Evolutionary conservation across 2,113 vertebrate species (phyloP), one percentile per base, ranked within the genome.

Genomic region (Mionectes macconnelli): DNA sequence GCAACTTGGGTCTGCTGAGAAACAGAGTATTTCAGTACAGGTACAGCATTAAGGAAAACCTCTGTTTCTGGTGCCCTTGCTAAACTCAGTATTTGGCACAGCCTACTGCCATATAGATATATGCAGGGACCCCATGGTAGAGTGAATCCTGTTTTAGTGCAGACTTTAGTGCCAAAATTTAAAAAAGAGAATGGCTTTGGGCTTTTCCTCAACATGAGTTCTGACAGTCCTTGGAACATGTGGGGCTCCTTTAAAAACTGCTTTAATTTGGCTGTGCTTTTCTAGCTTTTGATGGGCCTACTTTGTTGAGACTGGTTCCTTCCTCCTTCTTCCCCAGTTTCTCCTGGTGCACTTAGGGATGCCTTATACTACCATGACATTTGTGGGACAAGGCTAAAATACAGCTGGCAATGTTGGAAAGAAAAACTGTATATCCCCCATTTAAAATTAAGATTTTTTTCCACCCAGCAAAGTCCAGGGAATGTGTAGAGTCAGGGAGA

Each of bases 71-170:
- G 18, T 39, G 44, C 9, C 8, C 24, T 33, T 52, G 57, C 6
- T 33, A n/a, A 60, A 19, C 13, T 39, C 2, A 1, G 7, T 37
- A 2, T 66, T 85, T 21, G 30, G 18, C 63, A 25, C 1, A 4
- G 23, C 10, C 10, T 70, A 28, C 10, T 20, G 23, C 28, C 12
- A 10, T 23, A 19, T 2, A 30, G 37, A 52, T 18, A 12, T 6
- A 21, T 0, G 2, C 17, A 60, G 59, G 59, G 45, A 42, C 0
- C 4, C 12, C 24, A 18, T 0, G 1, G 21, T 8, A 76, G 28
- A 20, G 23, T 5, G 27, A 69, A 40, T 78, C 37, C 42, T 28
- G 24, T 39, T 31, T 60, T 39, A 33, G 8, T 78, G 27, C 40
- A 84, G 33, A 30, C 30, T 20, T 31, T 64, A 31, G 27, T 6